Evolutionary conservation across 2,888 invertebrate species (phyloP).

Genomic region (Trichacis sp.): DNA sequence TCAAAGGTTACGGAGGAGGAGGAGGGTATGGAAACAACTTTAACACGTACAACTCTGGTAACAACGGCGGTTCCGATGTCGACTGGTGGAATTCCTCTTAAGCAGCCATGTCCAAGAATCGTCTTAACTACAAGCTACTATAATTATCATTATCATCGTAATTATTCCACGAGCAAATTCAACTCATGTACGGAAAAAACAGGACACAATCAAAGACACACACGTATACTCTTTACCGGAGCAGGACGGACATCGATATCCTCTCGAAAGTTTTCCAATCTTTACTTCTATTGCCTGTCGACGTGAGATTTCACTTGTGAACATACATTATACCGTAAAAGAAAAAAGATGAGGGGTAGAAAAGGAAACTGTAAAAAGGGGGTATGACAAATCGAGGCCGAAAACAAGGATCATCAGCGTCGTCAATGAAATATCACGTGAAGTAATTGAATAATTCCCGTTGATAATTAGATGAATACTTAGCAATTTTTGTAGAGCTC

Average conservation of each 20-base stretch:
- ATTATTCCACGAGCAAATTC: constrained; percentile 66
- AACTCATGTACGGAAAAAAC: constrained; percentile 65
- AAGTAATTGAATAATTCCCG: constrained; percentile 52
- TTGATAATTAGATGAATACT: constrained; percentile 58
- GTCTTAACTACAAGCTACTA: constrained; percentile 50
- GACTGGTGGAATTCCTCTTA: constrained; percentile 67
- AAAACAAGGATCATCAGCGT: constrained; percentile 43
- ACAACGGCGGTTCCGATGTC: constrained; percentile 60
- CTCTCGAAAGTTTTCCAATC: constrained; percentile 12
- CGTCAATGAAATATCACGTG: constrained; percentile 54
- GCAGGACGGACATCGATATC: constrained; percentile 31
- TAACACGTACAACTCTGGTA: constrained; percentile 60
- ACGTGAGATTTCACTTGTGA: constrained; percentile 26
- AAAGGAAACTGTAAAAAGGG: neutral
- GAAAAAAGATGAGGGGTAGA: neutral
- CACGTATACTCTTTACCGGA: constrained; percentile 37
- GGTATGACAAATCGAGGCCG: too few species aligned
- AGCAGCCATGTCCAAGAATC: constrained; percentile 52
- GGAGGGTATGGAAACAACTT: constrained; percentile 60
- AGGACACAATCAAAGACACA: constrained; percentile 49
- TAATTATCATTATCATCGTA: constrained; percentile 58
- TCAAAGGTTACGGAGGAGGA: constrained; percentile 51
- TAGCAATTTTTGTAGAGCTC: constrained; percentile 62
- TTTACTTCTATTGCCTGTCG: constrained; percentile 29
- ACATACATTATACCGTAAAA: constrained; percentile 10